Base-by-base conservation (phyloP, 2,113 vertebrate genomes). In the Mirza zaza region DNA sequence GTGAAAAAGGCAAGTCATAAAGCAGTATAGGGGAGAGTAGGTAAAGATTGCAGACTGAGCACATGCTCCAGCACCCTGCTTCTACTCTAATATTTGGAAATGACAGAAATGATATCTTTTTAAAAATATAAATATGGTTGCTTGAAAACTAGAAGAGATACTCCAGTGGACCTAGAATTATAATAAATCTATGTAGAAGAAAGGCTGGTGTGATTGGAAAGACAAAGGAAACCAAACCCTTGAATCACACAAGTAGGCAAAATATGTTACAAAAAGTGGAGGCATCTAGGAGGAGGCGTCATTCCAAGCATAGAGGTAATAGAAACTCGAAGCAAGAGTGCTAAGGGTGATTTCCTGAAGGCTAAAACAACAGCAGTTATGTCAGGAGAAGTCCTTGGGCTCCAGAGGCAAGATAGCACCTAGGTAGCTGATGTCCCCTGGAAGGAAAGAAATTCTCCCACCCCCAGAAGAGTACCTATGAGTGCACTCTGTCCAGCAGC, bases 301-400 rank as follows among this genome's bases (percentile, higher is more conserved):
- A 14, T 90, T 95, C 17, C 67, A 81, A 86, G n/a, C 52, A 73
- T 59, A 93, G 67, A 86, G 65, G 75, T 95, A 81, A 95, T 75
- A 95, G 57, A 86, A 86, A 90, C n/a, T 27, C 48, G 84, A 52
- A 87, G 32, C 75, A 87, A 91, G 32, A 67, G 34, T 87, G 67
- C 36, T 76, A 92, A 86, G 45, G 39, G 17, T 23, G 80, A 70
- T 91, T 76, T 23, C 45, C 61, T 79, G 42, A 61, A 76, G 57
- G 57, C 59, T 68, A 68, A 75, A 81, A 90, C 67, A 61, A 86
- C 6, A 57, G 20, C 21, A 89, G 57, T 61, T 57, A 27, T 61
- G 36, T 75, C 68, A 91, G 65, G 73, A 57, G 75, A 93, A 90
- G 86, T 17, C 68, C 68, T 68, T 81, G n/a, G 18, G 34, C 70